Evolutionary conservation across 2,888 invertebrate species (phyloP).

Genomic region (Lepidocyrtoides sp.): DNA sequence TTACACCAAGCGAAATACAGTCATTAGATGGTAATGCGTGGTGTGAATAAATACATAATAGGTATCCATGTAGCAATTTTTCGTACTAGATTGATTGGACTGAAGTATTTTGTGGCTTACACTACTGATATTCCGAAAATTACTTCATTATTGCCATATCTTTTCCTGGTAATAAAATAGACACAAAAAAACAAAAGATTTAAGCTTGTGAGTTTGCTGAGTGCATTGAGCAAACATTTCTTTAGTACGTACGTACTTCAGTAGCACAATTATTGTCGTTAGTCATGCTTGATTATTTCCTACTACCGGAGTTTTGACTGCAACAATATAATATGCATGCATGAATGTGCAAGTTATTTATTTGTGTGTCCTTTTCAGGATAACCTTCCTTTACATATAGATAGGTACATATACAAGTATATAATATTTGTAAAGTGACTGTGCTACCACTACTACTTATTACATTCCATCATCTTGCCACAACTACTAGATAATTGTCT

Average conservation of each 20-base stretch:
- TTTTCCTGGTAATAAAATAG: not conserved
- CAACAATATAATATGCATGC: not conserved
- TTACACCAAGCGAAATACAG: not conserved
- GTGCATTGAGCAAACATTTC: not conserved
- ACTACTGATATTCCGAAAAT: constrained; percentile 14
- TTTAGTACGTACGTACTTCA: constrained; percentile 1
- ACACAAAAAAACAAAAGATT: not conserved
- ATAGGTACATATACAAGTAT: too few species aligned
- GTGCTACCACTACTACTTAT: too few species aligned
- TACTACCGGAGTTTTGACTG: constrained; percentile 42
- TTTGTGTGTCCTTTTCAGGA: not conserved
- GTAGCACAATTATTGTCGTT: constrained; percentile 36
- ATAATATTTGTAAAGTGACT: too few species aligned
- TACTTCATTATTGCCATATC: constrained; percentile 39
- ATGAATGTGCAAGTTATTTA: not conserved
- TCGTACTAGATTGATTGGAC: too few species aligned
- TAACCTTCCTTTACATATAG: too few species aligned
- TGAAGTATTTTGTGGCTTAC: too few species aligned
- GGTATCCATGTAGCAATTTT: too few species aligned
- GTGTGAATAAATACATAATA: not conserved
- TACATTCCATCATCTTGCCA: constrained; percentile 10
- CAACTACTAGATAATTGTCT: constrained; percentile 9
- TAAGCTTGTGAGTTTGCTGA: too few species aligned
- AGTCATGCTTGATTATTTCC: constrained; percentile 40
- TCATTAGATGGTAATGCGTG: not conserved